Conservation (phyloP, 92 coral and sea anemone species). For the Hydrozoanthus gracilis region DNA sequence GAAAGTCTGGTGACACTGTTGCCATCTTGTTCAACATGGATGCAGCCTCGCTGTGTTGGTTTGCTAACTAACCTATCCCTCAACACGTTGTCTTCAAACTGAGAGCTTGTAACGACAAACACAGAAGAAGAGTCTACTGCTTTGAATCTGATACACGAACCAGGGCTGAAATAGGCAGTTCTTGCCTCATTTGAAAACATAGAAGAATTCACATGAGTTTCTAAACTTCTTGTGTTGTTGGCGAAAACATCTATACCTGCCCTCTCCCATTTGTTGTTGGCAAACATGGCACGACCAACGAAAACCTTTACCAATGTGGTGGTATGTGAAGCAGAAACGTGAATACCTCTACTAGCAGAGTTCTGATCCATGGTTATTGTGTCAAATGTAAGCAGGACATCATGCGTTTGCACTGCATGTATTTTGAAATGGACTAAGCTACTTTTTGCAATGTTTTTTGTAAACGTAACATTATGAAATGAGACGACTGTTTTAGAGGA, state of each 20-base stretch:
- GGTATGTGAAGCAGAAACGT: neutral
- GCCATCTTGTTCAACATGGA: constrained; percentile 19
- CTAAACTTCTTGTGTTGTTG: neutral
- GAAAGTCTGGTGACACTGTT: constrained; percentile 18
- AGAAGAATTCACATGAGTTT: neutral
- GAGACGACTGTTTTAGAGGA: neutral
- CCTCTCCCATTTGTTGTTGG: neutral
- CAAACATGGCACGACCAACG: neutral
- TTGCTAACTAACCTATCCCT: neutral
- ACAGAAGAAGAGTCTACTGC: neutral
- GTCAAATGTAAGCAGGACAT: neutral
- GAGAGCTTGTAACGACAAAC: constrained; percentile 8
- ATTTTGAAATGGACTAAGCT: neutral
- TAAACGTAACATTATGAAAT: neutral
- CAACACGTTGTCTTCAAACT: constrained; percentile 5
- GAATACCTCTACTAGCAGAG: neutral
- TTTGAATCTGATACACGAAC: constrained; percentile 8
- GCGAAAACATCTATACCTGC: constrained; percentile 2
- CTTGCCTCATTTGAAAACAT: constrained; percentile 6
- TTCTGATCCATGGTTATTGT: neutral
- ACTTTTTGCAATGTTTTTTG: neutral
- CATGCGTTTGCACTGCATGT: neutral
- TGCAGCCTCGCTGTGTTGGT: constrained; percentile 7
- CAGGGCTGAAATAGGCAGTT: neutral
- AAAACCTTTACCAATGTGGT: neutral